These are phyloP conservation scores for Acromyrmex echinatior DNA, from an alignment of 1,140 invertebrate genomes.

Conservation along the genomic window DNA sequence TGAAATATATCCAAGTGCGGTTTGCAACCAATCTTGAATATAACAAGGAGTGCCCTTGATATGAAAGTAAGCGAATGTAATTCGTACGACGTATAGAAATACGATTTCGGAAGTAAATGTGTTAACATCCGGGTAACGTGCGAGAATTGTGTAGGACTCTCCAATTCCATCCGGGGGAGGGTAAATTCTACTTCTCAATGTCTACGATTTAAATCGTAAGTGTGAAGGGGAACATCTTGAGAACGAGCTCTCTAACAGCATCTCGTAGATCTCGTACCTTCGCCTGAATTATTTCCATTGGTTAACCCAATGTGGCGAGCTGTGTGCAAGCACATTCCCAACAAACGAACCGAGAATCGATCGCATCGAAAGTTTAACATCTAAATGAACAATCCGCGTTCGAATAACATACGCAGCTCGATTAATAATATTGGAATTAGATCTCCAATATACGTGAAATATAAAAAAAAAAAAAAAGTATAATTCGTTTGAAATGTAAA, in stretches of 20 bases:
- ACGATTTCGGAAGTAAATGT: conserved; percentile 46
- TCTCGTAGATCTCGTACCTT: conserved; percentile 61
- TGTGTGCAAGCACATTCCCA: conserved; percentile 59
- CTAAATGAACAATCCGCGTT: conserved; percentile 30
- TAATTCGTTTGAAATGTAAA: conserved; percentile 21
- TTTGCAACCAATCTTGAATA: conserved; percentile 64
- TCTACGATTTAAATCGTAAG: conserved; percentile 69
- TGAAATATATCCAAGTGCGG: conserved; percentile 64
- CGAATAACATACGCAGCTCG: conserved; percentile 66
- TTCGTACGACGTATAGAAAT: conserved; percentile 62
- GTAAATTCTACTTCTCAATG: conserved; percentile 44
- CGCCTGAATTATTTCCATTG: conserved; percentile 53
- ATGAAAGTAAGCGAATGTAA: conserved; percentile 66
- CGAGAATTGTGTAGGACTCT: conserved; percentile 15
- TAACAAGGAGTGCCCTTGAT: conserved; percentile 64
- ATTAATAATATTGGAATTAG: conserved; percentile 64
- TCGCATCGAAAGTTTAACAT: conserved; percentile 34
- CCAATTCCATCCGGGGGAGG: conserved; percentile 28
- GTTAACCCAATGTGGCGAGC: conserved; percentile 44
- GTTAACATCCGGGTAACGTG: conserved; percentile 69
- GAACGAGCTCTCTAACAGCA: conserved; percentile 54
- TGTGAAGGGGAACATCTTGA: conserved; percentile 62
- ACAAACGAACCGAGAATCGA: conserved; percentile 38
- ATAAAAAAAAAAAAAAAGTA: conserved; percentile 18
- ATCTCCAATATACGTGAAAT: conserved; percentile 65